Evolutionary conservation across 1,140 invertebrate genomes (phyloP).

Genomic region (Cyclargus thomasi): DNA sequence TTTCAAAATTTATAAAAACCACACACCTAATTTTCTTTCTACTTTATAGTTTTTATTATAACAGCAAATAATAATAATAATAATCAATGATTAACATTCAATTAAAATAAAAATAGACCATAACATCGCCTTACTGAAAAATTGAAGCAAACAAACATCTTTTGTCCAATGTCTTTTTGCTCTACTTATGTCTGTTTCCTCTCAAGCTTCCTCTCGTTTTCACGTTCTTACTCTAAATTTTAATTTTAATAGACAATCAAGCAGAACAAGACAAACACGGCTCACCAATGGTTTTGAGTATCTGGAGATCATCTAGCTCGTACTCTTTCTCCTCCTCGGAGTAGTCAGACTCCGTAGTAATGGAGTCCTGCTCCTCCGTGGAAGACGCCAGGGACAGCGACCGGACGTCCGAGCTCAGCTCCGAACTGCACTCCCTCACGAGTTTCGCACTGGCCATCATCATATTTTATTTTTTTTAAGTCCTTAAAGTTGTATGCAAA

Average conservation of each 20-base stretch:
- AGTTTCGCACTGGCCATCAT: slow-evolving; percentile 75
- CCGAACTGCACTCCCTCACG: slow-evolving; percentile 72
- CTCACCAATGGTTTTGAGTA: slow-evolving; percentile 89
- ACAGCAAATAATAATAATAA: no score
- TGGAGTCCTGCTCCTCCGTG: slow-evolving; percentile 66
- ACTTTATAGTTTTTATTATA: no score
- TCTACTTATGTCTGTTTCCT: no score
- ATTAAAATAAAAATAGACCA: no score
- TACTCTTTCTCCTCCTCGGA: slow-evolving; percentile 81
- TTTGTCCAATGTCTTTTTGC: no score
- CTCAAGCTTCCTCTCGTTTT: no score
- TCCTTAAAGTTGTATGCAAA: not conserved
- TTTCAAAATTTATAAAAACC: no score
- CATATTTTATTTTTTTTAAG: slow-evolving; percentile 44
- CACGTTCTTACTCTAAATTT: no score
- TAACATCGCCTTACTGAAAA: no score
- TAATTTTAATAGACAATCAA: not conserved
- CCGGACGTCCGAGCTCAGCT: slow-evolving; percentile 66
- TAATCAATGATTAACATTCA: no score
- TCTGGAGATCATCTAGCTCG: slow-evolving; percentile 85
- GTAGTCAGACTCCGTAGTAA: slow-evolving; percentile 75
- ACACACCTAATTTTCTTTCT: no score
- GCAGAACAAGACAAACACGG: not conserved
- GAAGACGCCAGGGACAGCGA: slow-evolving; percentile 69
- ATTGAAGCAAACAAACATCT: no score